A percentile compares a stretch with the other conserved stretches of the same genome.
phyloP scores from a whole-genome alignment of 2,888 invertebrate species.

The Lymantria dispar region DNA sequence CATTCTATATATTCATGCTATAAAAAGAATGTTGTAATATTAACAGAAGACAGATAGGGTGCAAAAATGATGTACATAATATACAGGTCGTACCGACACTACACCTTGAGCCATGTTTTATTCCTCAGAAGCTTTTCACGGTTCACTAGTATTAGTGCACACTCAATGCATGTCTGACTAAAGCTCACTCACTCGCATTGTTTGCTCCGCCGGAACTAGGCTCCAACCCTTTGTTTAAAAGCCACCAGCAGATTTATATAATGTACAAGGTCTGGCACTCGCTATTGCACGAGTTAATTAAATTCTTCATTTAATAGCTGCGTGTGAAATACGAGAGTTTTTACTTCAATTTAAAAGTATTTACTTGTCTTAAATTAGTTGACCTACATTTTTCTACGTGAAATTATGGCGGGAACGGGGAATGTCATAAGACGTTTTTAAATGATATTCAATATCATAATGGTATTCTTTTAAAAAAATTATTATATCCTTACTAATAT shows the following conservation, averaged over 20 bases:
- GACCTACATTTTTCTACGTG: no score
- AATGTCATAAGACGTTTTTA: no score
- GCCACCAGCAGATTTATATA: background rate
- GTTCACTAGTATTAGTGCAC: slow-evolving; percentile 1
- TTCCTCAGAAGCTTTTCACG: slow-evolving; percentile 3
- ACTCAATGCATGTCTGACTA: slow-evolving; percentile 4
- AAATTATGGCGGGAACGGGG: no score
- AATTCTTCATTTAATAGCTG: no score
- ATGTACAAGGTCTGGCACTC: background rate
- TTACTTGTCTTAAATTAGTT: no score
- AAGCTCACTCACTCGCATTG: background rate
- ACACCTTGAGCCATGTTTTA: background rate
- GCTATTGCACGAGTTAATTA: no score
- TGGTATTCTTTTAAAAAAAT: no score
- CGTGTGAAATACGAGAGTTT: no score
- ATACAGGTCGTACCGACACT: background rate
- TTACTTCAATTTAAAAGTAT: no score
- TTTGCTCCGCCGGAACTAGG: background rate
- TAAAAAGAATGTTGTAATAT: background rate
- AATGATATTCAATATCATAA: no score
- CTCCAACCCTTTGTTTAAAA: background rate
- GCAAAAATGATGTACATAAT: background rate
- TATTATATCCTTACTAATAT: no score
- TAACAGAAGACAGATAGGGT: background rate
- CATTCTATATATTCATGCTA: no score